Base-by-base conservation (phyloP, 2,888 invertebrate species). In the Stratiomys singularior region DNA sequence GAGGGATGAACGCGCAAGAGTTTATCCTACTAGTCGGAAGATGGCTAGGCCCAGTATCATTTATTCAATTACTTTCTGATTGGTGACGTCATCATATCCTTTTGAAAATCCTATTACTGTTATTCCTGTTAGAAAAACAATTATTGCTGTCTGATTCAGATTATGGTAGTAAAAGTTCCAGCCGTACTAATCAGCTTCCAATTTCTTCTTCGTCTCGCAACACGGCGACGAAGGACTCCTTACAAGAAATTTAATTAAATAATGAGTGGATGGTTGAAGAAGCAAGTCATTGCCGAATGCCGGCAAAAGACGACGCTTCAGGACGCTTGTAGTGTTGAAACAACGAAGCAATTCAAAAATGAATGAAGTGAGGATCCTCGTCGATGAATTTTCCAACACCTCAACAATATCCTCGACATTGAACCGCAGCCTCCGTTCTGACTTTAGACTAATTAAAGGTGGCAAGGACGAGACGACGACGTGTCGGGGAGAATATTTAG, bases 11-110 rank as follows among this genome's bases (percentile, higher is more conserved):
- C 28, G 9, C 52, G 58, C n/a, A 46, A 27, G 37, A 28, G 52
- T 47, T 76, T 76, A 47, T 47, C 47, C 79, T 79, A 79, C 13
- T 72, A 37, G 63, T 21, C 74, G 76, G 47, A 76, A 79, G 79
- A 78, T 79, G 79, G 79, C 78, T 58, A 60, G 13, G 56, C 25
- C 18, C 13, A 21, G 11, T 28, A 56, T 56, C 60, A 60, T 67
- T 44, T 76, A 77, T 77, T 56, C 71, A 76, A 76, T 76, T 63
- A 69, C 27, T 23, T 30, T 60, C n/a, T 44, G 44, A 74, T 74
- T 74, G 37, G 30, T 79, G 78, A 79, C 76, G 78, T 78, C 76
- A 77, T 66, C 63, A 27, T 58, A 58, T 72, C 60, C 77, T 77
- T 76, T 44, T 44, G 30, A 58, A 66, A 76, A 52, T 76, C 76